phyloP scores from a whole-genome alignment of 1,140 invertebrate species.

The Orius laevigatus region DNA sequence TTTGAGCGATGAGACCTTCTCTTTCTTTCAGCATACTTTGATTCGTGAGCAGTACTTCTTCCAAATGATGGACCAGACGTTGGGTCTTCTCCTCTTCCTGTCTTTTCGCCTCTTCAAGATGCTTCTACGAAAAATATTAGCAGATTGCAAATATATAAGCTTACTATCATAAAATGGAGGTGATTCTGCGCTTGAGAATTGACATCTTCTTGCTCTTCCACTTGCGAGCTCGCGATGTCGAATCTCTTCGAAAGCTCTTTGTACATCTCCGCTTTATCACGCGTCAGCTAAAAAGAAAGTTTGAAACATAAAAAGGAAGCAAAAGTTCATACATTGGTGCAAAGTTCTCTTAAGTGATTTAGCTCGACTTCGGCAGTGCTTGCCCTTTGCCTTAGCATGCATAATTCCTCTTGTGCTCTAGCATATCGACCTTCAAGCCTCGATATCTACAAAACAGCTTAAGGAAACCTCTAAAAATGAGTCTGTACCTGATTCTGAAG shows the following conservation, averaged over 20 bases:
- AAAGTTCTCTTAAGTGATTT: constrained; percentile 16
- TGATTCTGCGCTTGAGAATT: neutral
- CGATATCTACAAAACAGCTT: constrained; percentile 7
- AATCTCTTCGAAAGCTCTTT: constrained; percentile 1
- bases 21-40: constrained; percentile 16
- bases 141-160: neutral
- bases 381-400: constrained; percentile 14
- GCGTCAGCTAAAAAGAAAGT: constrained; percentile 8
- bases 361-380: constrained; percentile 16
- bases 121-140: constrained; percentile 8
- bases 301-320: neutral
- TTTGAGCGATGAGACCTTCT: constrained; percentile 18
- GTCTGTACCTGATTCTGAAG: constrained; percentile 8
- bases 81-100: constrained; percentile 17
- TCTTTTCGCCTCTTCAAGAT: constrained; percentile 14
- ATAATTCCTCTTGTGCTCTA: constrained; percentile 17
- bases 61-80: constrained; percentile 16
- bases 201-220: too few species aligned
- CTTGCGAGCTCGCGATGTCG: too few species aligned
- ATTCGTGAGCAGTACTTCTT: constrained; percentile 17
- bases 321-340: constrained; percentile 11
- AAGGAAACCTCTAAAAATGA: neutral
- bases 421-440: constrained; percentile 15
- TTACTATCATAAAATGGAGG: constrained; percentile 9
- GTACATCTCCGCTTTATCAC: constrained; percentile 12